Evolutionary conservation across 2,888 invertebrate genomes (phyloP).

Genomic region (Pantelozetes paolii): DNA sequence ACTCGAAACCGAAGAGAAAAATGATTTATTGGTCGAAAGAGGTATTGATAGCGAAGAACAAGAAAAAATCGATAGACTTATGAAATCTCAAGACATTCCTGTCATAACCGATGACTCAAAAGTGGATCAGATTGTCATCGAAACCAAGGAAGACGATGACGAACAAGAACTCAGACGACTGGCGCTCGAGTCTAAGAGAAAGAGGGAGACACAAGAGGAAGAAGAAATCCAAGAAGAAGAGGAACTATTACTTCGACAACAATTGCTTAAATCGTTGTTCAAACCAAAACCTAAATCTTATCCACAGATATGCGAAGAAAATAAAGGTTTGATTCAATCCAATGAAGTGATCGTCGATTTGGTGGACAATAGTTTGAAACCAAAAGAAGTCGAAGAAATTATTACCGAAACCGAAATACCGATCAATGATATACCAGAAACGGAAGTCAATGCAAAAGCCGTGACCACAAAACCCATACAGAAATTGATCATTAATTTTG

Average conservation of each 20-base stretch:
- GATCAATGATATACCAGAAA: neutral
- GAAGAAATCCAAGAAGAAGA: neutral
- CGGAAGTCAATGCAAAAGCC: neutral
- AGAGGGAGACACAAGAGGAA: neutral
- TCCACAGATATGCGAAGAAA: neutral
- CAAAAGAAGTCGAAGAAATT: neutral
- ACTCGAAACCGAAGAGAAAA: conserved; percentile 12
- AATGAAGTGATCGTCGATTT: neutral
- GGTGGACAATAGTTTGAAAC: neutral
- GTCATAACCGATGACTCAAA: conserved; percentile 8
- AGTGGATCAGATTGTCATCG: neutral
- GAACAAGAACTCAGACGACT: conserved; percentile 28
- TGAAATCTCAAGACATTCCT: neutral
- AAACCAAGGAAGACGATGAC: neutral
- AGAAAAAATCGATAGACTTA: neutral
- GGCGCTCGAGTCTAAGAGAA: conserved; percentile 8
- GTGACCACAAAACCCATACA: neutral
- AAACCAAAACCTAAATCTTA: neutral
- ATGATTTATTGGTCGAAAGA: neutral
- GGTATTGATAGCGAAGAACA: conserved; percentile 1
- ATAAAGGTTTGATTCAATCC: neutral
- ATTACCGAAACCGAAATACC: neutral
- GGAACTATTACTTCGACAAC: conserved; percentile 14
- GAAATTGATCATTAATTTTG: conserved; percentile 30
- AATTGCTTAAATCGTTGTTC: conserved; percentile 25